Percentiles rank a stretch among this genome's conserved stretches.
phyloP scores from a whole-genome alignment of 2,888 invertebrate species.

The Scaptomyza tumidula region DNA sequence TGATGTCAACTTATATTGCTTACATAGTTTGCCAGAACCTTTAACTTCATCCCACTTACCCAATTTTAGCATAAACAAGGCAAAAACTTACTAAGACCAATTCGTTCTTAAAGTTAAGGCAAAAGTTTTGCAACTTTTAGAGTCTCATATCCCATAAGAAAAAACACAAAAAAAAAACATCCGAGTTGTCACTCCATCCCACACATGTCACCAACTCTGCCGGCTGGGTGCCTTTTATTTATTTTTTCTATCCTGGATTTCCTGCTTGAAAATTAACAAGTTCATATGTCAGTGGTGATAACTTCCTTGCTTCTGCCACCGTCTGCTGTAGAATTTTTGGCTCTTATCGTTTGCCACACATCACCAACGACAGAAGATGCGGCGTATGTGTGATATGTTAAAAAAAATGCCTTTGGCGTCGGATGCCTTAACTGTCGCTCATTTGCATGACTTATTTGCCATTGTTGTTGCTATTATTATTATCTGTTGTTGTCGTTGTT shows the following conservation, averaged over 20 bases:
- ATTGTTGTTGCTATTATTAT: conserved; percentile 18
- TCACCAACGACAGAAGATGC: conserved; percentile 44
- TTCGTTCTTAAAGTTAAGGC: conserved; percentile 3
- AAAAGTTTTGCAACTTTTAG: conserved; percentile 28
- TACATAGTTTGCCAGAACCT: not conserved
- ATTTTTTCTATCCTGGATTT: conserved; percentile 14
- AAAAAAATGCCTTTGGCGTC: conserved; percentile 29
- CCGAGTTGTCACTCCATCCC: not conserved
- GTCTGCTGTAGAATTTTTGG: conserved; percentile 25
- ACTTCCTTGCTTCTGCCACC: conserved; percentile 24
- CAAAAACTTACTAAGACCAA: not conserved
- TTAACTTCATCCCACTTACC: not conserved
- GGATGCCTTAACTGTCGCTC: conserved; percentile 49
- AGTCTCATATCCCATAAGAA: conserved; percentile 4
- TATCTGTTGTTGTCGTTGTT: conserved; percentile 16
- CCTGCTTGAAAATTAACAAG: conserved; percentile 67
- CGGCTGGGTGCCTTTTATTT: not conserved
- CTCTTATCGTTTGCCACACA: conserved; percentile 58
- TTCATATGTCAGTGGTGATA: conserved; percentile 69
- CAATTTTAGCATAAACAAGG: not conserved
- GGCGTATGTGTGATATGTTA: conserved; percentile 68
- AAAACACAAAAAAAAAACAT: conserved; percentile 9
- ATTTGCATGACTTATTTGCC: conserved; percentile 75
- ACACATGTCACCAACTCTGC: conserved; percentile 1
- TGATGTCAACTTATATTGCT: not conserved